A percentile compares a stretch with the other conserved stretches of the same genome.
Conservation (phyloP, 2,797 vertebrate genomes). For the Hyperoplus immaculatus region DNA sequence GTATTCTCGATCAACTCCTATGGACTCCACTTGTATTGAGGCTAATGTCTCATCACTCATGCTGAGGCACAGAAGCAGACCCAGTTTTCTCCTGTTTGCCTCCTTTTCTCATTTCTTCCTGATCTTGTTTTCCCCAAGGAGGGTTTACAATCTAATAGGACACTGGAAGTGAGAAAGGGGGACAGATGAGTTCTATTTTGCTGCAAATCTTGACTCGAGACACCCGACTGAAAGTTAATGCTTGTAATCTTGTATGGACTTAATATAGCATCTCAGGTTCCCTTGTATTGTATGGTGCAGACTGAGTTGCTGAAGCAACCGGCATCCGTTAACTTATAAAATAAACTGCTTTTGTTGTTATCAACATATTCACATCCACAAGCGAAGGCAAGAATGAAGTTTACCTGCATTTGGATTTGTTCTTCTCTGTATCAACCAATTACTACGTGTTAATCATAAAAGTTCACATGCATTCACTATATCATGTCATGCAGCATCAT, state of each 20-base stretch:
- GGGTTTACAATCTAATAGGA: constrained; percentile 43
- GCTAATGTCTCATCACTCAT: constrained; percentile 64
- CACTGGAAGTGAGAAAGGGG: constrained; percentile 24
- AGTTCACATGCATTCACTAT: constrained; percentile 12
- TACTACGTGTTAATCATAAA: constrained; percentile 9
- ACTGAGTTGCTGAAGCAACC: background rate
- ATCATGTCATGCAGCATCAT: constrained; percentile 34
- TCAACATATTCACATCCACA: constrained; percentile 4
- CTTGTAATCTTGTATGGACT: constrained; percentile 2
- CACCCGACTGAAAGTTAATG: background rate
- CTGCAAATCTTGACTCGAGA: constrained; percentile 35
- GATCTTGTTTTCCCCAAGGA: constrained; percentile 53
- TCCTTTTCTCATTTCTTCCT: constrained; percentile 44
- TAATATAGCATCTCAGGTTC: background rate
- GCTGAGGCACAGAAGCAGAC: constrained; percentile 40
- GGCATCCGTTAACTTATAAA: constrained; percentile 19
- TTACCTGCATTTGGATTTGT: constrained; percentile 19
- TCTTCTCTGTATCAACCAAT: background rate
- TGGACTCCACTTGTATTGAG: constrained; percentile 19
- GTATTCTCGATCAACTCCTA: constrained; percentile 19
- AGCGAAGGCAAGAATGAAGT: background rate
- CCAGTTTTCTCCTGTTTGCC: constrained; percentile 22
- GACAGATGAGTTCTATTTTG: constrained; percentile 26
- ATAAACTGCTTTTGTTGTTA: constrained; percentile 17
- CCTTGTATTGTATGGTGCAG: background rate